phyloP scores from a whole-genome alignment of 2,113 vertebrate genomes.

The Axis porcinus region DNA sequence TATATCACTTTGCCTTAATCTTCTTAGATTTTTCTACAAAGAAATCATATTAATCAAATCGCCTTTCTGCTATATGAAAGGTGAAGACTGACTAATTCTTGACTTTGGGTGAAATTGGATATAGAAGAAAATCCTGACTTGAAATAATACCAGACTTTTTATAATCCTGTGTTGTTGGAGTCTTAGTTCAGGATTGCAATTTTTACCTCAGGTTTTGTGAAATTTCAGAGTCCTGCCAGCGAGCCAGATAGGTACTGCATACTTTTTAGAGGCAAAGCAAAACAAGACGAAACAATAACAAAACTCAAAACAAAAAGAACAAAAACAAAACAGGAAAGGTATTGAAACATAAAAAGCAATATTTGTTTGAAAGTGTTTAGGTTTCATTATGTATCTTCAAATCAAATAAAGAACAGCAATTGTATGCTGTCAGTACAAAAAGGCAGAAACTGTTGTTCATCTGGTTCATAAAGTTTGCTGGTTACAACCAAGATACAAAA shows the following conservation, averaged over 20 bases:
- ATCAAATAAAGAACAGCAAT: not conserved
- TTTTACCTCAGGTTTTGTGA: conserved; percentile 52
- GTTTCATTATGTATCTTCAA: not conserved
- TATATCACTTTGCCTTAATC: conserved; percentile 81
- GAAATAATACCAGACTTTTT: conserved; percentile 81
- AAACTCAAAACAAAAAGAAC: not conserved
- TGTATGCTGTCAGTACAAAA: not conserved
- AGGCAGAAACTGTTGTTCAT: not conserved
- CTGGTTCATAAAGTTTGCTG: not conserved
- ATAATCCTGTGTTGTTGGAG: conserved; percentile 74
- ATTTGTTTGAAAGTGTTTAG: conserved; percentile 29
- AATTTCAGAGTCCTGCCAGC: not conserved
- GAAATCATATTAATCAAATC: conserved; percentile 86
- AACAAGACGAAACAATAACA: not conserved
- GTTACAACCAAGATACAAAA: conserved; percentile 10
- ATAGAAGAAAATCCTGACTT: conserved; percentile 78
- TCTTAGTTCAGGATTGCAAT: conserved; percentile 60
- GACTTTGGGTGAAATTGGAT: conserved; percentile 81
- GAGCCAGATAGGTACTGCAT: not conserved
- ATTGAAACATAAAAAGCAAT: not conserved
- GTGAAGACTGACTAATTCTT: conserved; percentile 78
- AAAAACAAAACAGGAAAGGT: not conserved
- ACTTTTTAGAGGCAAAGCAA: not conserved
- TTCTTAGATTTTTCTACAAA: conserved; percentile 83
- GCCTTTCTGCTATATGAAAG: conserved; percentile 81